Base-by-base conservation (phyloP, 1,140 invertebrate genomes). In the Pseudomyrmex concolor region DNA sequence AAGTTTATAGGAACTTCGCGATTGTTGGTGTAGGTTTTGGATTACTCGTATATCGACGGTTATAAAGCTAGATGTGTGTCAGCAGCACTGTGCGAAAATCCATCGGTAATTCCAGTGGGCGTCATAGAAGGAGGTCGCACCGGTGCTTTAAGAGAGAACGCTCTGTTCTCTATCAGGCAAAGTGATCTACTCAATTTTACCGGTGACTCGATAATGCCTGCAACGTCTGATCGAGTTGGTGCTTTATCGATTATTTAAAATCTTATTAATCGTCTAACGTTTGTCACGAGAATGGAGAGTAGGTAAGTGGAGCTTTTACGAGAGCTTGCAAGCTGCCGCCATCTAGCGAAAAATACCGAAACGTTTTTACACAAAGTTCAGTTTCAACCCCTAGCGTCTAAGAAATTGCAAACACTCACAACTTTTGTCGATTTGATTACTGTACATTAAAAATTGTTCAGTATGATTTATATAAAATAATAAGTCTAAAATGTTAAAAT, bases 301-400 rank as follows among this genome's bases (percentile, higher is more conserved):
- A 43, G 82, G 84, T 73, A 77, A 84, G 55, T 55, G 10, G 5
- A 54, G 55, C 54, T 80, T 68, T 70, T 19, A 54, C 17, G 4
- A 34, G 57, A 25, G 74, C 59, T 84, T 85, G 86, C 72, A 80
- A 85, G 62, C 87, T 89, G 45, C 57, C 67, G 89, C 89, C 89
- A 90, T 81, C 89, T 90, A 55, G 78, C 71, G 89, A 71, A 81
- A 66, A 77, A 25, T 54, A 43, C 1, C 4, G 9, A 74, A 88
- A 89, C 87, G 76, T 83, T 87, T 86, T 89, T 89, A 83, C 70
- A 59, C 64, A 50, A 59, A 12, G 12, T 50, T 7, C 43, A 2
- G 59, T 57, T 64, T 59, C 22, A 57, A 34, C 34, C 48, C 19
- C 10, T 2, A 43, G 66, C 2, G 50, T 57, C 1, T 17, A 55